These are phyloP conservation scores for Cepphus grylle DNA, from an alignment of 2,113 vertebrate genomes.

Conservation along the genomic window DNA sequence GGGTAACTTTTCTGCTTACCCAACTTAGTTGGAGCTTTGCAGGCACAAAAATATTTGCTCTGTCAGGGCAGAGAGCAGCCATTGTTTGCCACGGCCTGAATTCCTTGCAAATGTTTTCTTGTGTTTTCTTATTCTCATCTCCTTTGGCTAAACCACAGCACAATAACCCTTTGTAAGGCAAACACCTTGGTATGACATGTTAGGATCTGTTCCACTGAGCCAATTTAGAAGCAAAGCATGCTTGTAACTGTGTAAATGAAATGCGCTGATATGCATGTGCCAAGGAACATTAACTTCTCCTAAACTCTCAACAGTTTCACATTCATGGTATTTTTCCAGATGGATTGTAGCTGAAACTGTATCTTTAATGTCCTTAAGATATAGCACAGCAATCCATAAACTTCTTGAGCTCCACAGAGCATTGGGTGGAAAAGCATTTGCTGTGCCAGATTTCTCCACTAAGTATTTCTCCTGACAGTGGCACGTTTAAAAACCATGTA, in stretches of 20 bases:
- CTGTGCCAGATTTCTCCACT: slow-evolving; percentile 35
- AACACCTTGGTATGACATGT: slow-evolving; percentile 29
- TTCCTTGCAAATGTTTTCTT: slow-evolving; percentile 30
- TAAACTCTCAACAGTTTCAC: slow-evolving; percentile 9
- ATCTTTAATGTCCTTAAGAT: slow-evolving; percentile 52
- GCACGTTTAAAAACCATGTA: slow-evolving; percentile 33
- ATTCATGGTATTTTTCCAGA: slow-evolving; percentile 52
- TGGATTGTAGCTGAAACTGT: slow-evolving; percentile 47
- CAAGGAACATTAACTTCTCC: slow-evolving; percentile 34
- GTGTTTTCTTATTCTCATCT: not conserved
- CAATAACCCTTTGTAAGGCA: slow-evolving; percentile 31
- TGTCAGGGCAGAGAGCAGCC: not conserved
- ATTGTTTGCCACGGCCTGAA: not conserved
- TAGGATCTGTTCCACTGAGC: slow-evolving; percentile 26
- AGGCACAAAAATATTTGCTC: slow-evolving; percentile 37
- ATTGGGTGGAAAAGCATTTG: slow-evolving; percentile 30
- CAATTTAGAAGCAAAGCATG: not conserved
- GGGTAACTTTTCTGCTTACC: not conserved
- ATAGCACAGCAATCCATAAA: slow-evolving; percentile 27
- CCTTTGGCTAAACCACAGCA: slow-evolving; percentile 7
- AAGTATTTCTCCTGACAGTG: slow-evolving; percentile 52
- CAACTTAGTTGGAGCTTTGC: slow-evolving; percentile 4
- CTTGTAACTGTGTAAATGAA: slow-evolving; percentile 43
- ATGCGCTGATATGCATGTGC: not conserved
- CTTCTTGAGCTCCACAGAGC: not conserved